phyloP scores from a whole-genome alignment of 2,113 vertebrate genomes.

The Cisticola juncidis region DNA sequence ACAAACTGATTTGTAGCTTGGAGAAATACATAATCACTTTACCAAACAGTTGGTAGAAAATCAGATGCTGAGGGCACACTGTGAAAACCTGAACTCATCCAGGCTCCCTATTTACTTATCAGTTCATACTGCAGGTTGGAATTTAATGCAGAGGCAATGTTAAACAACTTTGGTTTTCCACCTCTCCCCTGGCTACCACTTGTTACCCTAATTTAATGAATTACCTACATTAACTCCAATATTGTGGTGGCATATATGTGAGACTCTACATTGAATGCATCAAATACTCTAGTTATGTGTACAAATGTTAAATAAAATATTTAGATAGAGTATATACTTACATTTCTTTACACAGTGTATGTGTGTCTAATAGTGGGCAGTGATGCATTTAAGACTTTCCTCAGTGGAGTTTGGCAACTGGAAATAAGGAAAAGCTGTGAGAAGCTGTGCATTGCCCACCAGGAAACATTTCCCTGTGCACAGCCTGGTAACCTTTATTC shows the following conservation, averaged over 20 bases:
- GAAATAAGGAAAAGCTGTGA: background rate
- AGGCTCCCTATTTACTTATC: background rate
- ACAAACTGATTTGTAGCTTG: background rate
- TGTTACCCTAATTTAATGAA: background rate
- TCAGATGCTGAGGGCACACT: background rate
- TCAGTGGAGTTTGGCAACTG: background rate
- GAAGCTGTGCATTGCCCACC: background rate
- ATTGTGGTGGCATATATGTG: background rate
- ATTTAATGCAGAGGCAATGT: background rate
- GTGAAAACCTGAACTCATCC: background rate
- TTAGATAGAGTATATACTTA: background rate
- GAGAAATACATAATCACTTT: background rate
- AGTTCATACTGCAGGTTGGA: background rate
- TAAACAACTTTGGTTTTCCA: background rate
- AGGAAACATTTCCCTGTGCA: background rate
- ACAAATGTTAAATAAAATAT: background rate
- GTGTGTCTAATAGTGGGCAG: background rate
- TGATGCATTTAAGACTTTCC: background rate
- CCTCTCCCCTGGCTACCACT: background rate
- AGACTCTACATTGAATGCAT: background rate
- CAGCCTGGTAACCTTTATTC: background rate
- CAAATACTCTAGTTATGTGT: background rate
- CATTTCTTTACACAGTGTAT: background rate
- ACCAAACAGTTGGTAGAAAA: background rate
- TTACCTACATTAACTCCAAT: background rate